Base-by-base conservation (phyloP, 2,797 vertebrate species). In the Mormyrus proboscirostris region DNA sequence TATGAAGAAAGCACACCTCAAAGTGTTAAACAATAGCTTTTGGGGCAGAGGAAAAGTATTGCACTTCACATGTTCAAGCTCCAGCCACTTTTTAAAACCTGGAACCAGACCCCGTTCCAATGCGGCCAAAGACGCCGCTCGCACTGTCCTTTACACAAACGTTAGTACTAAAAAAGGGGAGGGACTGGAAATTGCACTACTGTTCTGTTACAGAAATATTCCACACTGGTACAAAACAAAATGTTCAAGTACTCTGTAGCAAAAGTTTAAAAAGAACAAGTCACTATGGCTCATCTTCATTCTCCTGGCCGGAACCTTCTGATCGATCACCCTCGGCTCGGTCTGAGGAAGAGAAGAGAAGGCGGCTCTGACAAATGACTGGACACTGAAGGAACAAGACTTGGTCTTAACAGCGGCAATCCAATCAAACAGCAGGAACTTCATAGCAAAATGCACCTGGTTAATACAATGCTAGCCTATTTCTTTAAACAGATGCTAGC, bases 281-380 rank as follows among this genome's bases (percentile, higher is more conserved):
- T 22, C 89, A 79, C 95, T 95, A 97, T 91, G 97, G 96, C 92
- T 99, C 96, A 1, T 99, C 98, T 90, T 99, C 98, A 0, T 98
- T 99, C 91, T 99, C 98, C 92, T 98, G 98, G 83, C 97, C 97
- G 3, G 98, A 98, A 53, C 98, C 98, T 96, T 99, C 98, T 0
- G 98, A 98, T 89, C 98, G 96, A 94, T 99, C 98, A 0, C 98
- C 97, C 93, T 99, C 98, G 92, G 97, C 51, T 22, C 97, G 97
- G 94, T 99, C 98, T 99, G 93, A 22, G 55, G 29, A 57, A 62
- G 69, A 4, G 83, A 82, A 29, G 25, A 69, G 25, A 69, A 69
- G 62, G 25, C 62, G 12, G 10, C 62, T 69, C 25, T 69, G 62
- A 69, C 62, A 33, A 33, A 69, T 25, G 25, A 33, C 62, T 33